phyloP scores from a whole-genome alignment of 2,888 invertebrate genomes.

The Mystacides longicornis region DNA sequence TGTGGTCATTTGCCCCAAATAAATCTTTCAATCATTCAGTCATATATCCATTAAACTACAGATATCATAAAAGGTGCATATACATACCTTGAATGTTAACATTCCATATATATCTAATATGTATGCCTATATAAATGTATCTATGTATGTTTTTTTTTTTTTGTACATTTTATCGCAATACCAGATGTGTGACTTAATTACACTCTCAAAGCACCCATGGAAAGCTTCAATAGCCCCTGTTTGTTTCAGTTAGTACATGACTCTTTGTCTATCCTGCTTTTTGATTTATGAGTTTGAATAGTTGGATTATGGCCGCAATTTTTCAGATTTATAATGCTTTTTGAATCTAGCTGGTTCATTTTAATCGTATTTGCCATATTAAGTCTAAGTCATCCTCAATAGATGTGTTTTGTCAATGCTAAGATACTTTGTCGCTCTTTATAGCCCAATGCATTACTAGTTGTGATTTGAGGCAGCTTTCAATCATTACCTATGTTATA shows the following conservation, averaged over 20 bases:
- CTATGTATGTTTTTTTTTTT: constrained; percentile 7
- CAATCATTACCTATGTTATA: constrained; percentile 12
- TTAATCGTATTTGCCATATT: constrained; percentile 25
- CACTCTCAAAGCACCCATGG: too few relatives aligned
- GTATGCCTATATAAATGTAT: constrained; percentile 7
- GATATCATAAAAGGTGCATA: constrained; percentile 20
- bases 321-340: constrained; percentile 15
- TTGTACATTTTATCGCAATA: constrained; percentile 8
- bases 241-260: too few relatives aligned
- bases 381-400: constrained; percentile 23
- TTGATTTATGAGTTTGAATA: too few relatives aligned
- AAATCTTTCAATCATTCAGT: constrained; percentile 19
- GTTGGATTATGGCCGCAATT: too few relatives aligned
- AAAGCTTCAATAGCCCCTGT: too few relatives aligned
- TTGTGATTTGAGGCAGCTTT: constrained; percentile 22
- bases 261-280: too few relatives aligned
- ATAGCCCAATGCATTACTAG: too few relatives aligned
- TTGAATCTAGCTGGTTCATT: constrained; percentile 20
- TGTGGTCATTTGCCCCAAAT: too few relatives aligned
- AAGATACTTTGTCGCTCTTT: too few relatives aligned
- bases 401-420: too few relatives aligned
- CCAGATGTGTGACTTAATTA: too few relatives aligned
- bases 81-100: constrained; percentile 23
- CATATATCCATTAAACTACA: too few relatives aligned
- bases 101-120: constrained; percentile 26